Evolutionary conservation across 92 coral and sea anemone genomes (phyloP).

Genomic region (Parazoanthus atlanticus): DNA sequence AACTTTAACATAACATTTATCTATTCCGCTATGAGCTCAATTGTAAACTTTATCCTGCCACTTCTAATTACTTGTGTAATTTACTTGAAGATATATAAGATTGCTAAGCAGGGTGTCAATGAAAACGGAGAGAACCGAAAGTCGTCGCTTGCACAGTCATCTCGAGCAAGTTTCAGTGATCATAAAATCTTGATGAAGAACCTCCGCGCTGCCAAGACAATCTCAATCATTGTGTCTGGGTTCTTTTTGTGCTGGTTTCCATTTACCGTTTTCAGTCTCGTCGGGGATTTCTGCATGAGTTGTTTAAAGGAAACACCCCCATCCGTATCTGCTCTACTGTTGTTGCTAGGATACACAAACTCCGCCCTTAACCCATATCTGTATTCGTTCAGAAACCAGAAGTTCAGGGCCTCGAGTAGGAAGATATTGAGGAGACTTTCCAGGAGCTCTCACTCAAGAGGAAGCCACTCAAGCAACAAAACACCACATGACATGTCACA

Average conservation of each 20-base stretch:
- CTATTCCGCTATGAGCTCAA: constrained; percentile 85
- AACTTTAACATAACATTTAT: constrained; percentile 69
- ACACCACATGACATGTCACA: no score
- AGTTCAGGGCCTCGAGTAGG: constrained; percentile 50
- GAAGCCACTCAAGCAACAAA: background rate
- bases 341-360: constrained; percentile 64
- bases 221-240: constrained; percentile 54
- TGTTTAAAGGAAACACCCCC: constrained; percentile 39
- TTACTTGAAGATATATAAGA: constrained; percentile 34
- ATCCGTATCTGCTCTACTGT: constrained; percentile 35
- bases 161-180: background rate
- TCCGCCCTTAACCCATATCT: constrained; percentile 67
- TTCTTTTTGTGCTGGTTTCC: constrained; percentile 67
- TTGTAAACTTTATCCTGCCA: constrained; percentile 82
- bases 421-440: constrained; percentile 29
- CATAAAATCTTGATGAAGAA: constrained; percentile 51
- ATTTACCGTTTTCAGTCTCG: constrained; percentile 47
- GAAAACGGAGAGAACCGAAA: background rate
- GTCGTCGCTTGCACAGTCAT: background rate
- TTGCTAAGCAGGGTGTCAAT: constrained; percentile 31
- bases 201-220: constrained; percentile 62
- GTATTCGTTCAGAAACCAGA: constrained; percentile 57
- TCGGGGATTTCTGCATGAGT: constrained; percentile 45
- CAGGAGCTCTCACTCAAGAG: background rate
- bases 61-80: constrained; percentile 56